A percentile compares a stretch with the other conserved stretches of the same genome.
These are phyloP conservation scores for Gisinianus flammeolus DNA, from an alignment of 2,888 invertebrate genomes.

Conservation along the genomic window DNA sequence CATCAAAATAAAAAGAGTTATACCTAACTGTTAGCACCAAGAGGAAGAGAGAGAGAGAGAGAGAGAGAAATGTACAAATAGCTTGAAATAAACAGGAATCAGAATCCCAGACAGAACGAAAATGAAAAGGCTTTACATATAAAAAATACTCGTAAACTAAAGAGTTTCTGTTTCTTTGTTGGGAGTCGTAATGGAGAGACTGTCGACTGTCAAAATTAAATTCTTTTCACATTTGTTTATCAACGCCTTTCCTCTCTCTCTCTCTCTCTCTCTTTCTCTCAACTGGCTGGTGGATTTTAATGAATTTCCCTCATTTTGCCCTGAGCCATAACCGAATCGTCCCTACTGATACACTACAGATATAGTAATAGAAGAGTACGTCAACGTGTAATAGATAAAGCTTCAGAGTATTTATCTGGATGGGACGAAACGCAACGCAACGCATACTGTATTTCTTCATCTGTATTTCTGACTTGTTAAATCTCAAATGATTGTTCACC, in stretches of 20 bases:
- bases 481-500: background rate
- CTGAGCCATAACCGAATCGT: background rate
- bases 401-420: too few relatives aligned
- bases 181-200: conserved; percentile 5
- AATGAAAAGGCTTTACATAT: too few relatives aligned
- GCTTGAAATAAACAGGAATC: too few relatives aligned
- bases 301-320: conserved; percentile 24
- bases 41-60: background rate
- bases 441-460: background rate
- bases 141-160: too few relatives aligned
- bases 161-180: too few relatives aligned
- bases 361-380: too few relatives aligned
- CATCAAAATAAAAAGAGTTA: background rate
- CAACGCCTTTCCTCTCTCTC: conserved; percentile 14
- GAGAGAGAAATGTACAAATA: too few relatives aligned
- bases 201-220: background rate
- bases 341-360: background rate
- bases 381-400: too few relatives aligned
- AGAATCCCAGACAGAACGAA: too few relatives aligned
- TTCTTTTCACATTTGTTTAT: conserved; percentile 19
- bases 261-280: background rate
- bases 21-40: background rate
- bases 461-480: background rate
- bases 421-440: background rate
- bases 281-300: background rate